phyloP scores from a whole-genome alignment of 2,797 vertebrate genomes.

The Chrysocyon brachyurus region DNA sequence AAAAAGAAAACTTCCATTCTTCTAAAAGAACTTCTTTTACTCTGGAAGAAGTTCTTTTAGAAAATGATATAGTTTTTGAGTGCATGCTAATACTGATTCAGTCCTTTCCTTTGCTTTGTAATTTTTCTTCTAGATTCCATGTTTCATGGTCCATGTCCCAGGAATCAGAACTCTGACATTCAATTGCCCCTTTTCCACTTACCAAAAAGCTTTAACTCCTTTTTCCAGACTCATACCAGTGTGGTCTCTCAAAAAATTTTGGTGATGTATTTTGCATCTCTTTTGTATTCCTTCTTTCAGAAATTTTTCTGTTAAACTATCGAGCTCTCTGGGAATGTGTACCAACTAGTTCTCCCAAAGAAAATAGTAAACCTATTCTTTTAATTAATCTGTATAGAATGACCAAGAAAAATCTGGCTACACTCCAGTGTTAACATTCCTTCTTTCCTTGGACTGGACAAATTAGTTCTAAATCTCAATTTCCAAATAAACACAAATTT shows the following conservation, averaged over 20 bases:
- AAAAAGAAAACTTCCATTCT: too few species aligned
- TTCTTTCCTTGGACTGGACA: constrained; percentile 29
- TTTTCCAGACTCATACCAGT: neutral
- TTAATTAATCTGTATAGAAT: constrained; percentile 32
- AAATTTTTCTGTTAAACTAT: neutral
- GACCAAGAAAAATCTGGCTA: neutral
- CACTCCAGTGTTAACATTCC: neutral
- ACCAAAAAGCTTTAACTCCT: constrained; percentile 1
- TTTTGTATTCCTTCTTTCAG: neutral
- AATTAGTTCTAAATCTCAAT: constrained; percentile 44
- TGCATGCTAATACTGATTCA: neutral
- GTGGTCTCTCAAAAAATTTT: neutral
- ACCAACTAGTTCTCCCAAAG: neutral
- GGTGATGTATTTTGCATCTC: neutral
- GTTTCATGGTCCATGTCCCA: neutral
- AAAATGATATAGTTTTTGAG: neutral
- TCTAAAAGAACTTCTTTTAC: neutral
- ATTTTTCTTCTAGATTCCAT: neutral
- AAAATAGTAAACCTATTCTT: constrained; percentile 43
- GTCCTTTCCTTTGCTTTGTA: neutral
- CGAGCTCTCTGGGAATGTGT: neutral
- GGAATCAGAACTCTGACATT: constrained; percentile 4
- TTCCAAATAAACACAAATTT: constrained; percentile 58
- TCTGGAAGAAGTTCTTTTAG: neutral
- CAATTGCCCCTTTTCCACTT: neutral